These are phyloP conservation scores for Asteroscopus sphinx DNA, from an alignment of 2,888 invertebrate species.

Conservation along the genomic window DNA sequence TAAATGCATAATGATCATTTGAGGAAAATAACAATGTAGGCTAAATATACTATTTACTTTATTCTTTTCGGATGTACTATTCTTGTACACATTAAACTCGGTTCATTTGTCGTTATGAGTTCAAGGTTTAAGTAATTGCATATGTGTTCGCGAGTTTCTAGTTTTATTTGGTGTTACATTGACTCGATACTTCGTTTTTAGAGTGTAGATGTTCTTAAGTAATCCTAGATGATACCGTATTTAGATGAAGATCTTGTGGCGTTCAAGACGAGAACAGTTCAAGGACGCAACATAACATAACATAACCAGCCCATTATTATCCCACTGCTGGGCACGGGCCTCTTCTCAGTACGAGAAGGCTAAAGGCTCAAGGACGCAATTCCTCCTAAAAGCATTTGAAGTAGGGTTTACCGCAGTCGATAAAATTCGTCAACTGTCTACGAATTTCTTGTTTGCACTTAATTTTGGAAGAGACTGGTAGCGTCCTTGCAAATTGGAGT, in stretches of 20 bases:
- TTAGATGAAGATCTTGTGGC: slow-evolving; percentile 1
- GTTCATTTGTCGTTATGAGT: slow-evolving; percentile 46
- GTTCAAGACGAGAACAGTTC: slow-evolving; percentile 2
- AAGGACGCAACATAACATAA: slow-evolving; percentile 3
- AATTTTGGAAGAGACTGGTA: background rate
- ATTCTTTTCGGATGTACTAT: slow-evolving; percentile 49
- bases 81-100: slow-evolving; percentile 38
- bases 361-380: slow-evolving; percentile 25
- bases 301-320: no score
- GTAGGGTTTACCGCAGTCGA: slow-evolving; percentile 24
- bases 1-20: slow-evolving; percentile 17
- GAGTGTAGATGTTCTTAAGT: slow-evolving; percentile 2
- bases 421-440: slow-evolving; percentile 13
- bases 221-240: slow-evolving; percentile 5
- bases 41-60: slow-evolving; percentile 44
- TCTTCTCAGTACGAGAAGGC: no score
- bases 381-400: slow-evolving; percentile 38
- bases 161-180: slow-evolving; percentile 16
- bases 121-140: slow-evolving; percentile 51
- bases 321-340: no score
- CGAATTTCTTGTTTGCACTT: slow-evolving; percentile 27
- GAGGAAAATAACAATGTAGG: slow-evolving; percentile 41
- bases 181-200: slow-evolving; percentile 7
- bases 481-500: background rate
- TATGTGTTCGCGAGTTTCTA: slow-evolving; percentile 36